Evolutionary conservation across 2,888 invertebrate genomes (phyloP).

Genomic region (Drosophila longiperda): DNA sequence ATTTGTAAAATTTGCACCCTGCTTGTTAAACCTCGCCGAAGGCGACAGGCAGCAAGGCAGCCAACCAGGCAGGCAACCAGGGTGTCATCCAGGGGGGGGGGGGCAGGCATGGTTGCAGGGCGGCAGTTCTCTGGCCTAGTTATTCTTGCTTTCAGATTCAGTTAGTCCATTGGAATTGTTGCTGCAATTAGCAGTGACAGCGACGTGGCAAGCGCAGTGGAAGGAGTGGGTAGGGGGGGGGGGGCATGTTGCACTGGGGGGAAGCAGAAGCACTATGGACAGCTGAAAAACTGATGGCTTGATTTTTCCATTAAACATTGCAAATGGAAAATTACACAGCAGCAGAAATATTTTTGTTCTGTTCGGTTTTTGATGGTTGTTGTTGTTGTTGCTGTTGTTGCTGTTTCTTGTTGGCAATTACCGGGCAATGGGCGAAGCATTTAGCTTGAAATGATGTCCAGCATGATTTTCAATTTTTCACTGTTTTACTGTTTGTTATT

Average conservation of each 20-base stretch:
- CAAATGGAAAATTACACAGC: constrained; percentile 64
- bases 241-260: constrained; percentile 1
- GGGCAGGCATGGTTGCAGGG: too few species aligned
- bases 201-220: constrained; percentile 1
- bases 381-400: constrained; percentile 14
- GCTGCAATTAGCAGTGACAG: constrained; percentile 73
- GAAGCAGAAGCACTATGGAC: constrained; percentile 59
- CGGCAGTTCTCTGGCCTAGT: constrained; percentile 60
- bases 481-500: constrained; percentile 6
- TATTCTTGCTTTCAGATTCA: constrained; percentile 69
- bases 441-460: constrained; percentile 61
- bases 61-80: not conserved
- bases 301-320: constrained; percentile 69
- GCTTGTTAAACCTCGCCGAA: constrained; percentile 65
- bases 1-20: constrained; percentile 76
- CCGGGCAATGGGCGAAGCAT: constrained; percentile 48
- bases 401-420: constrained; percentile 53
- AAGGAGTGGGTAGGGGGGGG: not conserved
- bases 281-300: constrained; percentile 68
- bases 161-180: constrained; percentile 73
- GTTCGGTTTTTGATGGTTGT: constrained; percentile 8
- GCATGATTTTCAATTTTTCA: constrained; percentile 57
- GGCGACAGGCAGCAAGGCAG: constrained; percentile 3
- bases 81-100: not conserved
- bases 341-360: constrained; percentile 21